Evolutionary conservation across 2,888 invertebrate species (phyloP), one percentile per base, ranked within the genome.

Genomic region (Macroteleia sp.): DNA sequence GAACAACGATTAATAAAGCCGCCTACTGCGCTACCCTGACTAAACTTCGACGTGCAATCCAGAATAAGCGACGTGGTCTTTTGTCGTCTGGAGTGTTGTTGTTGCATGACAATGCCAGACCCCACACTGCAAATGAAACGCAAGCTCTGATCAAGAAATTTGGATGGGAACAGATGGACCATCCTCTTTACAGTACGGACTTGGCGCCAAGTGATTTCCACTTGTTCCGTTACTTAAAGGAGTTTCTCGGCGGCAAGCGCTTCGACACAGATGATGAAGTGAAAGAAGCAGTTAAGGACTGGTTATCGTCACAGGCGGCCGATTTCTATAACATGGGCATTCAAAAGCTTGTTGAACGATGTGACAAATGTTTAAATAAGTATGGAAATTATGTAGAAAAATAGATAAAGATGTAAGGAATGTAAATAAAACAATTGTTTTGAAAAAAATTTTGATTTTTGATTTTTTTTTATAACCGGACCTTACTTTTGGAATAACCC

Each of bases 31-130:
- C 2, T 3, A 34, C 2, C 14, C 14, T 34, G 34, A 12, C 3
- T 12, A 34, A 34, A 2, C 14, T 34, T 4, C 34, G 8, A 2
- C 1, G 34, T 12, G 34, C n/a, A 2, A 34, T 34, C 2, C 12
- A 34, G 6, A 34, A 34, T 6, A 34, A 34, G 12, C 2, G n/a
- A 34, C 34, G 34, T 8, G 34, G 14, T 14, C 2, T 34, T 2
- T 14, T 34, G 34, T 4, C 34, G 2, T 4, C 2, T 2, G 34
- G 34, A 34, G 6, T 34, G 3, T 3, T 25, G 3, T 14, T 54
- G 22, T 16, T 16, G 5, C 56, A 39, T 56, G 56, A 39, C 56
- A 41, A 56, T 39, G 41, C 41, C 9, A 39, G 56, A 20, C 22
- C 28, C 41, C 39, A 39, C 41, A 20, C 39, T 22, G 56, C 39